Conservation (phyloP, 2,113 vertebrate genomes). For the Pterophyllum scalare region DNA sequence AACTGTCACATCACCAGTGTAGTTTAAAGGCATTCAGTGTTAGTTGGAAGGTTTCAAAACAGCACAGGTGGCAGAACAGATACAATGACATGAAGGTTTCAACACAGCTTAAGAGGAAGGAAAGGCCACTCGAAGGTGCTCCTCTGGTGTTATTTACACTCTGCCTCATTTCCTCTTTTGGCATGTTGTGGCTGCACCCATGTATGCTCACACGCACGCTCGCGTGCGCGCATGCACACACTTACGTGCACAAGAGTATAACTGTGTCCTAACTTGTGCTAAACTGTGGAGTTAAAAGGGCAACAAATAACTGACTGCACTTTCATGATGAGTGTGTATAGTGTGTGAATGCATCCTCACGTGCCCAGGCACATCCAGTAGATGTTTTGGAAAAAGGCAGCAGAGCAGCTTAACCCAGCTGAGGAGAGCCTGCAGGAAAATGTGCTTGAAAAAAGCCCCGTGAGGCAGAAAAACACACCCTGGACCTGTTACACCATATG, state of each 20-base stretch:
- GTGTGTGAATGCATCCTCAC: conserved; percentile 31
- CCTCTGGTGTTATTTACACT: conserved; percentile 33
- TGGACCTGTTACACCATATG: conserved; percentile 39
- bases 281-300: conserved; percentile 33
- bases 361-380: conserved; percentile 48
- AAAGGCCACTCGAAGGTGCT: conserved; percentile 24
- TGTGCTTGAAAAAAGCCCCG: conserved; percentile 31
- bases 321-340: conserved; percentile 20
- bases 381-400: conserved; percentile 59
- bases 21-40: conserved; percentile 22
- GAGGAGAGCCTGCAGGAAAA: conserved; percentile 36
- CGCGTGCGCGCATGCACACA: background rate
- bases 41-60: conserved; percentile 61
- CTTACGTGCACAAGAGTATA: background rate
- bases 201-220: background rate
- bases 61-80: conserved; percentile 38
- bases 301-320: conserved; percentile 22
- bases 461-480: conserved; percentile 25
- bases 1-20: conserved; percentile 10
- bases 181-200: conserved; percentile 9
- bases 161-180: conserved; percentile 58
- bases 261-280: conserved; percentile 16
- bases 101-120: conserved; percentile 44
- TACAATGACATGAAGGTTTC: conserved; percentile 32
- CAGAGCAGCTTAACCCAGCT: conserved; percentile 38